Conservation (phyloP, 2,113 vertebrate species). For the Centropristis striata region DNA sequence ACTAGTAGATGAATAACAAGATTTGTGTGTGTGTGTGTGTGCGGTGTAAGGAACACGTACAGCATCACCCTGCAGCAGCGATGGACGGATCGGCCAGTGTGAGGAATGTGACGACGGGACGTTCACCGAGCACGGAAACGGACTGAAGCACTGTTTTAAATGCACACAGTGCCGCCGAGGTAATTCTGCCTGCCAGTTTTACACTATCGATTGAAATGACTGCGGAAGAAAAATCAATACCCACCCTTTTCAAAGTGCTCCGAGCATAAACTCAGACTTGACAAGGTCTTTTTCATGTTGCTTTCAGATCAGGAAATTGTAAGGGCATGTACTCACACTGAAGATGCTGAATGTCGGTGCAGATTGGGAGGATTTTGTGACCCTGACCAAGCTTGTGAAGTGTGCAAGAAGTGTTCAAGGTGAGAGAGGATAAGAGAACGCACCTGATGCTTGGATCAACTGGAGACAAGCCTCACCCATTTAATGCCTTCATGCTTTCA, state of each 20-base stretch:
- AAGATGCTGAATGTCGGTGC: constrained; percentile 78
- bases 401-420: constrained; percentile 82
- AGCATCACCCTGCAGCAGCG: constrained; percentile 41
- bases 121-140: constrained; percentile 66
- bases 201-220: constrained; percentile 12
- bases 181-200: constrained; percentile 45
- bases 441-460: background rate
- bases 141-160: constrained; percentile 59
- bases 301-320: constrained; percentile 75
- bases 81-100: constrained; percentile 54
- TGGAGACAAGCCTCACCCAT: background rate
- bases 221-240: constrained; percentile 14
- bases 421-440: constrained; percentile 39
- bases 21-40: background rate
- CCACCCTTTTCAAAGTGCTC: constrained; percentile 20
- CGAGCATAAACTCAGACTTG: background rate
- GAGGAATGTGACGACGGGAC: constrained; percentile 64
- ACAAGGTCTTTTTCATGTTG: constrained; percentile 29
- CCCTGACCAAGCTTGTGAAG: constrained; percentile 81
- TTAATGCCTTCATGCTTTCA: background rate
- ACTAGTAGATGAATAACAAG: too few species aligned
- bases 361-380: constrained; percentile 75
- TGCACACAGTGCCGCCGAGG: constrained; percentile 79
- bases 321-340: constrained; percentile 59
- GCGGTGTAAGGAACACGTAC: constrained; percentile 73